Conservation (phyloP, 2,888 invertebrate species). For the Tenodera sinensis region DNA sequence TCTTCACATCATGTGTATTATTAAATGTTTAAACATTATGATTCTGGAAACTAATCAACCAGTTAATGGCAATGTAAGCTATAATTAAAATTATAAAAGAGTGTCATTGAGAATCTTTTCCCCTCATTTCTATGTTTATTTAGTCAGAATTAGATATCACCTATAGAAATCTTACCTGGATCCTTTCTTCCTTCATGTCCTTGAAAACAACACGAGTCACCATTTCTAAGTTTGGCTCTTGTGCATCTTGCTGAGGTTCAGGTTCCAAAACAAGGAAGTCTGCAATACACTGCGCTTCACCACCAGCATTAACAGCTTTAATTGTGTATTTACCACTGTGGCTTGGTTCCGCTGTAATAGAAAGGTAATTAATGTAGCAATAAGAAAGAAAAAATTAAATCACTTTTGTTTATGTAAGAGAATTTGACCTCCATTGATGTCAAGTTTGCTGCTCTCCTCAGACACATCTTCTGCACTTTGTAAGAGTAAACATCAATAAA, state of each 20-base stretch:
- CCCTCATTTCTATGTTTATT: background rate
- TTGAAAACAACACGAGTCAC: conserved; percentile 51
- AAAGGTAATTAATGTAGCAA: background rate
- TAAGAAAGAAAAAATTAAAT: no score
- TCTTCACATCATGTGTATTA: no score
- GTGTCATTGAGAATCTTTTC: background rate
- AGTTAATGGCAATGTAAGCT: background rate
- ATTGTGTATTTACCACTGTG: conserved; percentile 78
- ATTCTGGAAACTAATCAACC: background rate
- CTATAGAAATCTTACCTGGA: conserved; percentile 42
- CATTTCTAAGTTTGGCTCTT: background rate
- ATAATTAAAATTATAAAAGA: background rate
- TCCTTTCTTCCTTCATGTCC: conserved; percentile 49
- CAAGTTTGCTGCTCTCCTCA: no score
- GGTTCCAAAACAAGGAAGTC: conserved; percentile 72
- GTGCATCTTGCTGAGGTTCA: conserved; percentile 49
- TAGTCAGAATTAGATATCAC: background rate
- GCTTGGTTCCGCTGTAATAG: conserved; percentile 51
- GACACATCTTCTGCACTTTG: no score
- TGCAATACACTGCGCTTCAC: conserved; percentile 79
- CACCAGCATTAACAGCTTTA: conserved; percentile 67
- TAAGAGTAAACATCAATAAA: no score
- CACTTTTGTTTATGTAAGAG: no score
- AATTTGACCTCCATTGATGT: no score
- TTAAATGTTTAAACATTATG: no score